These are phyloP conservation scores for Mythimna albipuncta DNA, from an alignment of 2,888 invertebrate genomes.

Conservation along the genomic window DNA sequence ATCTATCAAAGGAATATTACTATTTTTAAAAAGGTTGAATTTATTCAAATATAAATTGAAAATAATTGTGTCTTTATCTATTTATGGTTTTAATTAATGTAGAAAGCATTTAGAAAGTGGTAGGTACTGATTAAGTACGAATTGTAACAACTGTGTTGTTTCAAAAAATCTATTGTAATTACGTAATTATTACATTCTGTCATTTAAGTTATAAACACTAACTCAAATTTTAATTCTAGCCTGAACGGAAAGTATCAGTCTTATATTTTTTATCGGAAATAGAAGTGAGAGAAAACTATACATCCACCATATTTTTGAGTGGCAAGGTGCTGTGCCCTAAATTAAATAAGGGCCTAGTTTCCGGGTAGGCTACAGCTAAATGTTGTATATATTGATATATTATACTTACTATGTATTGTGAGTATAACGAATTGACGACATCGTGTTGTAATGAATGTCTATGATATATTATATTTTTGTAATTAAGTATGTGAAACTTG, in stretches of 20 bases:
- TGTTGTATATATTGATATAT: conserved; percentile 49
- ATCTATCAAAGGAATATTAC: conserved; percentile 70
- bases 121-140: conserved; percentile 87
- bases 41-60: conserved; percentile 65
- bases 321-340: conserved; percentile 58
- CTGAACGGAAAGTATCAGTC: conserved; percentile 43
- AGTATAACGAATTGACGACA: conserved; percentile 42
- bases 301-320: conserved; percentile 36
- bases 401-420: conserved; percentile 13
- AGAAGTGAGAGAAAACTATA: conserved; percentile 20
- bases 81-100: conserved; percentile 63
- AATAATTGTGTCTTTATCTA: conserved; percentile 64
- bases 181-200: conserved; percentile 47
- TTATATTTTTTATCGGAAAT: conserved; percentile 38
- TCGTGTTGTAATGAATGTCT: conserved; percentile 58
- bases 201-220: conserved; percentile 37
- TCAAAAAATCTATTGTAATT: conserved; percentile 65
- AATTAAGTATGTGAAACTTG: conserved; percentile 56
- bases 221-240: conserved; percentile 49
- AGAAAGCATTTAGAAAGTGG: conserved; percentile 70
- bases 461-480: conserved; percentile 61
- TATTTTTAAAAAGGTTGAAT: conserved; percentile 66
- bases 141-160: conserved; percentile 89
- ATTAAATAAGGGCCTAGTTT: conserved; percentile 60
- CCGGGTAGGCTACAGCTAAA: conserved; percentile 46